A percentile compares a stretch with the other conserved stretches of the same genome.
These are phyloP conservation scores for Prionace glauca DNA, from an alignment of 2,797 vertebrate species.

Conservation along the genomic window DNA sequence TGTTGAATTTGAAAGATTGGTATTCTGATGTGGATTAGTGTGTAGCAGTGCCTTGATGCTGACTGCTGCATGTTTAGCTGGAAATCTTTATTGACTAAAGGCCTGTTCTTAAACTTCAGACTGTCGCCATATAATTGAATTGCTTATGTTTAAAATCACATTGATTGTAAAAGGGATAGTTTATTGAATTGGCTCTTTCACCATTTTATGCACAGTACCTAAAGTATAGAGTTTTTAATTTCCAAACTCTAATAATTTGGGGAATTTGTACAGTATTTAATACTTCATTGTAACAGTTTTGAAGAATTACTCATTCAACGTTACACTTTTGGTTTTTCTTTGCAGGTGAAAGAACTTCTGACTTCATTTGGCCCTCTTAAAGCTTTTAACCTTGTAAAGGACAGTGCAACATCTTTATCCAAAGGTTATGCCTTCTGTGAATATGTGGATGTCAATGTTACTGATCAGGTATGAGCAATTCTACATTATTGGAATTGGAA, in stretches of 20 bases:
- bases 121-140: not conserved
- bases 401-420: conserved; percentile 69
- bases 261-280: not conserved
- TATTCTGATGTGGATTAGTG: not conserved
- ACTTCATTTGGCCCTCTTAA: conserved; percentile 67
- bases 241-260: not conserved
- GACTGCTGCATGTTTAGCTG: not conserved
- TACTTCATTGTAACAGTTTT: not conserved
- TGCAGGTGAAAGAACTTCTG: conserved; percentile 69
- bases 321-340: not conserved
- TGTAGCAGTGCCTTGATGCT: not conserved
- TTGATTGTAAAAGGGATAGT: not conserved
- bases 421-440: conserved; percentile 72
- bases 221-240: not conserved
- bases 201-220: not conserved
- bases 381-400: conserved; percentile 71
- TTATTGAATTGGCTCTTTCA: not conserved
- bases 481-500: not conserved
- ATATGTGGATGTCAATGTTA: conserved; percentile 63
- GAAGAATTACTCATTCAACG: not conserved
- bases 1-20: not conserved
- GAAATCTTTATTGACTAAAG: not conserved
- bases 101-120: conserved; percentile 27
- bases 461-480: conserved; percentile 58
- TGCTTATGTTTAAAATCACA: not conserved